Conservation (phyloP, 2,888 invertebrate species). For the Heteromurus nitidus region DNA sequence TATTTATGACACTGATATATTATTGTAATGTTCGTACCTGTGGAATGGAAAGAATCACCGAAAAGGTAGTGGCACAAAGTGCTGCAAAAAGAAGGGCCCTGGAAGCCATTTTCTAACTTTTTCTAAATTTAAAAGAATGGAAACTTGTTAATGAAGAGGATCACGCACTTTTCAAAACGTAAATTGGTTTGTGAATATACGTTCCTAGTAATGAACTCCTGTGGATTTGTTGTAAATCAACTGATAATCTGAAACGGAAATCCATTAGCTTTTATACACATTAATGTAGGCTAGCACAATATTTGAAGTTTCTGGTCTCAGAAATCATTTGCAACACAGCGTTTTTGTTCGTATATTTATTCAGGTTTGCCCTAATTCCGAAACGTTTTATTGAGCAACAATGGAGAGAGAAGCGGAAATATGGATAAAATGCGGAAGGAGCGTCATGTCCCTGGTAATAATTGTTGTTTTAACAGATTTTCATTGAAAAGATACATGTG, state of each 20-base stretch:
- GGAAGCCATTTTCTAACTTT: slow-evolving; percentile 38
- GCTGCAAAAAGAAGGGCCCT: slow-evolving; percentile 40
- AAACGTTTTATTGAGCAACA: no score
- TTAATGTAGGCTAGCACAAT: slow-evolving; percentile 40
- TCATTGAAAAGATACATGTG: no score
- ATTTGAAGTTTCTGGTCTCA: slow-evolving; percentile 41
- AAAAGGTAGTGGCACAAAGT: slow-evolving; percentile 37
- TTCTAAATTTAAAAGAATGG: background rate
- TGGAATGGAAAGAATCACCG: slow-evolving; percentile 57
- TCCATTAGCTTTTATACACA: slow-evolving; percentile 36
- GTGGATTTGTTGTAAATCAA: no score
- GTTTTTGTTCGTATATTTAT: background rate
- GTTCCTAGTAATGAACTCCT: no score
- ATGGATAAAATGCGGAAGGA: background rate
- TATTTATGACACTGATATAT: no score
- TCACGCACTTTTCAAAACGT: background rate
- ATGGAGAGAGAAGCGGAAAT: background rate
- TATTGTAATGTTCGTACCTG: no score
- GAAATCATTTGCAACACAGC: background rate
- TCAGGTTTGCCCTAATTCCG: background rate
- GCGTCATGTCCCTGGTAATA: no score
- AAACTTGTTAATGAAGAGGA: background rate
- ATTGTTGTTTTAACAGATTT: no score
- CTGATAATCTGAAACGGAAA: background rate
- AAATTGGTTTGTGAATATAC: background rate